phyloP scores from a whole-genome alignment of 2,113 vertebrate species.

The Hemiscyllium ocellatum region DNA sequence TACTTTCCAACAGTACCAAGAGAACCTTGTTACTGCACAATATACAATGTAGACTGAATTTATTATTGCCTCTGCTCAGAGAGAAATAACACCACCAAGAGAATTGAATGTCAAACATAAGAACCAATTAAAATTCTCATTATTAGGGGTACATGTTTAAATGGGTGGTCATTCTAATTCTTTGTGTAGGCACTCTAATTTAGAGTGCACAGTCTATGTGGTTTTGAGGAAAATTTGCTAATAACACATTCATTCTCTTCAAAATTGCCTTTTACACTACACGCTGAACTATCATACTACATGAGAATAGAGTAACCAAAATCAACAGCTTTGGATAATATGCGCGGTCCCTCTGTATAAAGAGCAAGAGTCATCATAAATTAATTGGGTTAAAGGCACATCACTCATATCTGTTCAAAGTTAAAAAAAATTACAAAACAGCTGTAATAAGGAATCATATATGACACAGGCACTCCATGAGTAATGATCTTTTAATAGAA shows the following conservation, averaged over 20 bases:
- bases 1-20: not conserved
- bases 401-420: not conserved
- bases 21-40: not conserved
- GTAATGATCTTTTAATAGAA: not conserved
- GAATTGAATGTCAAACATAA: not conserved
- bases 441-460: not conserved
- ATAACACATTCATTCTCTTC: not conserved
- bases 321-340: not conserved
- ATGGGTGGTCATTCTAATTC: no score
- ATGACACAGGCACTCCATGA: not conserved
- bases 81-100: not conserved
- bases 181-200: no score
- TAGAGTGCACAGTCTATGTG: no score
- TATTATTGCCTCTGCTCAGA: not conserved
- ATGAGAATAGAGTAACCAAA: not conserved
- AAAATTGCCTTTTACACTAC: not conserved
- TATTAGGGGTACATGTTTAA: no score
- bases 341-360: not conserved
- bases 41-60: not conserved
- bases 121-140: not conserved
- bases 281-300: not conserved
- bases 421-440: not conserved
- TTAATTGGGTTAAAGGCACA: not conserved
- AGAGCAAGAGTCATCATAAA: not conserved
- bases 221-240: no score